phyloP scores from a whole-genome alignment of 2,888 invertebrate species.

The Leptinotarsa rubiginosa region DNA sequence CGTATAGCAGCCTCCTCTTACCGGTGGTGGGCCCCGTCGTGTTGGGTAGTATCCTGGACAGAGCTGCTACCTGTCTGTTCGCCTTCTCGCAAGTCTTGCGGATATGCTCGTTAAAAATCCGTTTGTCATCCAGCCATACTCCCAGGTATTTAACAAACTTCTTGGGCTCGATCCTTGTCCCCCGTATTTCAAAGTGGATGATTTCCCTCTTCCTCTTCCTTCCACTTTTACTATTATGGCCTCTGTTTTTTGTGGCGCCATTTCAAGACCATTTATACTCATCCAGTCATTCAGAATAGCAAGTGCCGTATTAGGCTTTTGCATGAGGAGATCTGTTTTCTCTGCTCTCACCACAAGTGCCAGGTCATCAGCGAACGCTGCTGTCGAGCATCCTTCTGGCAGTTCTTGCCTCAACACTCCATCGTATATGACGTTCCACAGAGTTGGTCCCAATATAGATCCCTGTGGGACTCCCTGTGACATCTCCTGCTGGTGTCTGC shows the following conservation, averaged over 20 bases:
- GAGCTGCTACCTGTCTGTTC: too few relatives aligned
- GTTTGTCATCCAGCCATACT: too few relatives aligned
- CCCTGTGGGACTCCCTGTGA: too few relatives aligned
- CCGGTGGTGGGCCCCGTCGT: constrained; percentile 27
- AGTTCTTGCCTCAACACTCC: background rate
- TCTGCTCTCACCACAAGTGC: background rate
- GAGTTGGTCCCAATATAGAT: background rate
- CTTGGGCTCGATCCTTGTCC: too few relatives aligned
- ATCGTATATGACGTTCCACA: constrained; percentile 8
- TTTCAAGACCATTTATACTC: constrained; percentile 11
- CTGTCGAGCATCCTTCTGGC: background rate
- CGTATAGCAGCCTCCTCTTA: constrained; percentile 6
- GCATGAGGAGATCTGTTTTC: background rate
- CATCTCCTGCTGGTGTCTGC: background rate
- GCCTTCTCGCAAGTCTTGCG: too few relatives aligned
- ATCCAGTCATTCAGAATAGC: background rate
- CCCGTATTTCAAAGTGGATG: too few relatives aligned
- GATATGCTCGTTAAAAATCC: too few relatives aligned
- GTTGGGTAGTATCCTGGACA: constrained; percentile 48
- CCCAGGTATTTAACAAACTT: too few relatives aligned
- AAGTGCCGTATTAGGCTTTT: background rate
- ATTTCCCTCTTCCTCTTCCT: too few relatives aligned
- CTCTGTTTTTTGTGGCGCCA: too few relatives aligned
- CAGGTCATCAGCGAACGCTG: background rate
- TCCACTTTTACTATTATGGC: too few relatives aligned